Evolutionary conservation across 2,797 vertebrate genomes (phyloP), one percentile per base, ranked within the genome.

Genomic region (Pantherophis alleghaniensis): DNA sequence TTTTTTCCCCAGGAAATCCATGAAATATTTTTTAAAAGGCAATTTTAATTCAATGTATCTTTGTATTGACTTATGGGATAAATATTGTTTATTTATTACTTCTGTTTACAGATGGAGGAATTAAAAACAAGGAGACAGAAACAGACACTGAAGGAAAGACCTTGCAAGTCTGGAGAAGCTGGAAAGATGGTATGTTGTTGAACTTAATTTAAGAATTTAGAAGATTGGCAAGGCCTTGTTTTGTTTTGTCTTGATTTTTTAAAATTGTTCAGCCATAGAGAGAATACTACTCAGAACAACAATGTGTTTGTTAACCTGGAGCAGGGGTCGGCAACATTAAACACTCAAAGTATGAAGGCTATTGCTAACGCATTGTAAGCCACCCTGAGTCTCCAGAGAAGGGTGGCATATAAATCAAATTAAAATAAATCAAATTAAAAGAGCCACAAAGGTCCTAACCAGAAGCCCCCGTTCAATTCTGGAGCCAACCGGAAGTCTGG

Each of bases 211-310:
- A 94, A 89, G 55, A 59, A 7, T 91, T 87, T 87, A 86, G 88
- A 92, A 66, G 0, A 53, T 87, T 91, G 93, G 32, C 90, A 51
- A 90, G 92, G 90, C 53, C 93, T 93, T 91, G 87, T n/a, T 51
- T 55, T 12, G 20, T 12, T 86, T 51, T n/a, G 51, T 1, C 10
- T 56, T 56, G 55, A 22, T 55, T 87, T 28, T 55, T 55, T 28
- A 28, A 28, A 59, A 16, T 32, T n/a, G 28, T 60, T 93, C 12
- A 69, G 3, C 20, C 63, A 69, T 10, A 12, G 93, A 92, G 93
- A 95, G 94, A 94, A 93, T 95, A 93, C 87, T 88, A 91, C 57
- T 95, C 92, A 18, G 63, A 95, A 93, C 90, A 95, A 90, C 92
- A 90, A 20, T 28, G 5, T 24, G 26, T 90, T 93, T 94, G 91